phyloP scores from a whole-genome alignment of 2,113 vertebrate genomes.

The Microcebus tavaratra region DNA sequence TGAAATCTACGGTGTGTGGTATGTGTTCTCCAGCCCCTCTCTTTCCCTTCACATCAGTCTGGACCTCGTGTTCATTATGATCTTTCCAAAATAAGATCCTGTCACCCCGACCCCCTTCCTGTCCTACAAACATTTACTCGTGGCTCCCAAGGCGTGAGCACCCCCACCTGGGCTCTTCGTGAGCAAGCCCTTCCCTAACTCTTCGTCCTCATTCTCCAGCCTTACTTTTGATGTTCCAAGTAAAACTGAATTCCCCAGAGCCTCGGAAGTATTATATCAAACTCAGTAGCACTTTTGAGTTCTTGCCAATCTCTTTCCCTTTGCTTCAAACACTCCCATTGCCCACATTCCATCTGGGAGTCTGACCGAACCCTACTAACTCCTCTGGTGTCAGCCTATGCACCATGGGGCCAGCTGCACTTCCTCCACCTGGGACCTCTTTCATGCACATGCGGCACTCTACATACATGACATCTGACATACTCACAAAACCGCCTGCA shows the following conservation, averaged over 20 bases:
- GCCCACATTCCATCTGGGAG: background rate
- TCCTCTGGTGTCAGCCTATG: background rate
- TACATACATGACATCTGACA: accelerated
- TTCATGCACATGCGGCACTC: accelerated
- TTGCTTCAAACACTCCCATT: background rate
- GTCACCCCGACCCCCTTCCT: background rate
- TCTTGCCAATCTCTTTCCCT: background rate
- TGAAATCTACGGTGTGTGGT: background rate
- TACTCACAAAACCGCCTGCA: background rate
- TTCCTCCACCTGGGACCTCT: background rate
- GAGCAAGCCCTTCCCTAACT: background rate
- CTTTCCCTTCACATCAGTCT: background rate
- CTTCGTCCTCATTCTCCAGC: background rate
- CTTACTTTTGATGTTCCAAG: background rate
- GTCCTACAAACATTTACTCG: background rate
- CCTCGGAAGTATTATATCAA: background rate
- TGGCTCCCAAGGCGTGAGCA: background rate
- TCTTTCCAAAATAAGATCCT: background rate
- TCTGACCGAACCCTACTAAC: background rate
- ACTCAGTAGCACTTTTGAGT: background rate
- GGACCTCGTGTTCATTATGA: background rate
- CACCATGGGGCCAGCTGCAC: accelerated
- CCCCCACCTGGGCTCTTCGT: accelerated
- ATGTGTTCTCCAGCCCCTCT: accelerated
- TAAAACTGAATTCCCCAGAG: background rate